phyloP scores from a whole-genome alignment of 2,888 invertebrate species.

The Alloplasta piceator region DNA sequence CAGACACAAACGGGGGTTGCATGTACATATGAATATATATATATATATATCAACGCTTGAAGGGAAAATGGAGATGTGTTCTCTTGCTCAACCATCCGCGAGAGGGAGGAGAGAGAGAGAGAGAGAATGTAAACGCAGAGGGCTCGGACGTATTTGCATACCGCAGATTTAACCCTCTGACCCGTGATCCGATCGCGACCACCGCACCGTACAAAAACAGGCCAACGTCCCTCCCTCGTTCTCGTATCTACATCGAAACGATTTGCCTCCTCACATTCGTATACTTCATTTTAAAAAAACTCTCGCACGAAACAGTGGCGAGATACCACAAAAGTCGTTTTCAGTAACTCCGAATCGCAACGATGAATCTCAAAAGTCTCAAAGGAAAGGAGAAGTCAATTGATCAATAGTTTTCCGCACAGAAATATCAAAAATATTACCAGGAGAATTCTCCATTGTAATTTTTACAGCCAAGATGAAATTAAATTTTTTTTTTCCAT shows the following conservation, averaged over 20 bases:
- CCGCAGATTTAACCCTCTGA: conserved; percentile 72
- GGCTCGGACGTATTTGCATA: conserved; percentile 72
- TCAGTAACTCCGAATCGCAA: too few relatives aligned
- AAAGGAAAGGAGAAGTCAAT: too few relatives aligned
- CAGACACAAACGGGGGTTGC: conserved; percentile 21
- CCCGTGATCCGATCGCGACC: conserved; percentile 69
- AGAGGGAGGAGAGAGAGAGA: conserved; percentile 13
- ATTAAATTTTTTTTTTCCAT: too few relatives aligned
- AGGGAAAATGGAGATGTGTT: background rate
- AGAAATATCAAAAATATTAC: too few relatives aligned
- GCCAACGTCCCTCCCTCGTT: conserved; percentile 22
- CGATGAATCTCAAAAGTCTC: too few relatives aligned
- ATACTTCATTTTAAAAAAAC: background rate
- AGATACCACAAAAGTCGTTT: background rate
- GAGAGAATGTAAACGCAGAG: conserved; percentile 16
- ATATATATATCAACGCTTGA: too few relatives aligned
- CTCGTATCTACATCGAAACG: conserved; percentile 4
- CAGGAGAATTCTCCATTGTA: too few relatives aligned
- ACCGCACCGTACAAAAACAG: conserved; percentile 69
- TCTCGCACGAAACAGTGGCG: background rate
- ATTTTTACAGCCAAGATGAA: too few relatives aligned
- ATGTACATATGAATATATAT: too few relatives aligned
- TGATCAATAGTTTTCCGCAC: too few relatives aligned
- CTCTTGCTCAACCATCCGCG: conserved; percentile 46
- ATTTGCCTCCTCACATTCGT: conserved; percentile 32